Evolutionary conservation across 92 coral and sea anemone species (phyloP), one percentile per base, ranked within the genome.

Genomic region (Scolanthus callimorphus): DNA sequence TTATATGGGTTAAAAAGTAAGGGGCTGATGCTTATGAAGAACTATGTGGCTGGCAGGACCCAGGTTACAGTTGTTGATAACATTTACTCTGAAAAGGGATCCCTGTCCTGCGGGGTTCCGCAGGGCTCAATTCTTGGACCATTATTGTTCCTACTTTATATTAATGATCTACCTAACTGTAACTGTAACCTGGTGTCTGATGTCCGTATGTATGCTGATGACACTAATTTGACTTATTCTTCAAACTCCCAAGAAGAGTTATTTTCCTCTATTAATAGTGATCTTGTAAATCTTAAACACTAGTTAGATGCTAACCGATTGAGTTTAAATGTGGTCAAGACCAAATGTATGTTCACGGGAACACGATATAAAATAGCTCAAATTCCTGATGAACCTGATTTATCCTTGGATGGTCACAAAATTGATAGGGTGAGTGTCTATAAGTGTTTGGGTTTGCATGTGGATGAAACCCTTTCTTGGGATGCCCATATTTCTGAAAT

Each of bases 281-380:
- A 68, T 21, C 51, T 68, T 27, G 19, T 12, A 21, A 57, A 25
- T n/a, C 75, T 57, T 4, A 13, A 68, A 44, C 48, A 68, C 15
- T 57, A 57, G 75, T 47, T 57, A 12, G 49, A 68, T 31, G 26
- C 20, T 15, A 69, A 70, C 28, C 52, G 53, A 20, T 39, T 70
- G 8, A 70, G 69, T 34, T 58, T 70, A 19, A 60, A 60, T 49
- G 77, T 51, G 11, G 27, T 59, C 17, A 50, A 70, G 41, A 70
- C 77, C 4, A 70, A 59, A 49, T 60, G 52, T 55, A 69, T 70
- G 52, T 50, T 70, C 20, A 26, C 21, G n/a, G 59, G 39, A 11
- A 31, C n/a, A n/a, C 61, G 62, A 30, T 52, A 70, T 25, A 70
- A 38, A 38, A 17, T 59, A 10, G 27, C 60, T 10, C 25, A 11